Evolutionary conservation across 2,888 invertebrate species (phyloP).

Genomic region (Pheosia gnoma): DNA sequence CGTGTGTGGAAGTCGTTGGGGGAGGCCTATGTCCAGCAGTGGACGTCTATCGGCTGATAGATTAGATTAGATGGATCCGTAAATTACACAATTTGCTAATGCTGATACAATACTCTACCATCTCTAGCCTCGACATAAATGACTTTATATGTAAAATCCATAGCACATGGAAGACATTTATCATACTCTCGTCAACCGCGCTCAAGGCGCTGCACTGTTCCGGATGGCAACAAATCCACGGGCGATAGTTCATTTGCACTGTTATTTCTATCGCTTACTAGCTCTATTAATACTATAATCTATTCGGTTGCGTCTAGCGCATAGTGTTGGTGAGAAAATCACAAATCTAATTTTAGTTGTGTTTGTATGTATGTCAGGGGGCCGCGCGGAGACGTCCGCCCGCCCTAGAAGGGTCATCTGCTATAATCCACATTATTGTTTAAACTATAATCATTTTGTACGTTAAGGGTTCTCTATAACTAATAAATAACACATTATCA

Average conservation of each 20-base stretch:
- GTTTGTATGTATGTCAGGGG: constrained; percentile 81
- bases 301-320: constrained; percentile 72
- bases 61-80: too few relatives aligned
- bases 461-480: constrained; percentile 3
- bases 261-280: constrained; percentile 53
- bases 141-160: too few relatives aligned
- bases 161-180: neutral
- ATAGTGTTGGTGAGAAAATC: constrained; percentile 66
- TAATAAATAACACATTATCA: constrained; percentile 5
- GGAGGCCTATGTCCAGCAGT: too few relatives aligned
- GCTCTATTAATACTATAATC: constrained; percentile 67
- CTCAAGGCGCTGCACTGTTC: constrained; percentile 30
- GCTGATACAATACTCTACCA: too few relatives aligned
- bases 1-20: too few relatives aligned
- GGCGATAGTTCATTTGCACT: constrained; percentile 58
- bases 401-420: constrained; percentile 78
- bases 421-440: constrained; percentile 37
- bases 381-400: constrained; percentile 62
- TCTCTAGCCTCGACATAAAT: neutral
- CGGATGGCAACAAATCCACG: constrained; percentile 44
- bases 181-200: neutral
- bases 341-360: constrained; percentile 75
- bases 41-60: too few relatives aligned
- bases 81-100: too few relatives aligned
- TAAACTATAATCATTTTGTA: constrained; percentile 1